Percentiles rank a stretch among this genome's conserved stretches.
These are phyloP conservation scores for Enoplosus armatus DNA, from an alignment of 2,797 vertebrate genomes.

Conservation along the genomic window DNA sequence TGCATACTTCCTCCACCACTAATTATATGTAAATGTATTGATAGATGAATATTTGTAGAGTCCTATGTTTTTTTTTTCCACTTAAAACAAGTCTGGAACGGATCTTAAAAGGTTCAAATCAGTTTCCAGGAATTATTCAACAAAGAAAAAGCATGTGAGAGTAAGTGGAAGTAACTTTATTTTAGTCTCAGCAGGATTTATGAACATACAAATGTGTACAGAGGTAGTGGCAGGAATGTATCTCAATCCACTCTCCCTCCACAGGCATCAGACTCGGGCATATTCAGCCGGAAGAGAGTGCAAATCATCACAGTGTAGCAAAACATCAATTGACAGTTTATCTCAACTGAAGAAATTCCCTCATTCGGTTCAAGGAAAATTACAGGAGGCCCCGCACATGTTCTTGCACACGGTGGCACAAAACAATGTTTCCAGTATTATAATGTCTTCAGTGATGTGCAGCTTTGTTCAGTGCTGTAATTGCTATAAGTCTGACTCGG, in stretches of 20 bases:
- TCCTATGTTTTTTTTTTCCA: too few relatives aligned
- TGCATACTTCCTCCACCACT: not conserved
- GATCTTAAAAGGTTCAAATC: not conserved
- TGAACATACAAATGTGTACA: conserved; percentile 72
- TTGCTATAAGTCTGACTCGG: conserved; percentile 10
- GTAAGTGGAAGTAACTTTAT: conserved; percentile 75
- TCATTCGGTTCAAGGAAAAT: conserved; percentile 40
- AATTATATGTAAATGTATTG: not conserved
- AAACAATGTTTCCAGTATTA: conserved; percentile 43
- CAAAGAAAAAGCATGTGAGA: conserved; percentile 27
- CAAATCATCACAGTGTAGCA: conserved; percentile 81
- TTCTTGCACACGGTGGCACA: conserved; percentile 36
- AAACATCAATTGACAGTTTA: conserved; percentile 84
- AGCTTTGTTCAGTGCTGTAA: conserved; percentile 28
- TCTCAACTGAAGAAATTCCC: conserved; percentile 47
- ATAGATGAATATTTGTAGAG: not conserved
- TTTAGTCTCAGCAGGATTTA: conserved; percentile 85
- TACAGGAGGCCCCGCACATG: conserved; percentile 1
- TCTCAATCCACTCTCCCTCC: conserved; percentile 63
- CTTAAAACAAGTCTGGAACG: too few relatives aligned
- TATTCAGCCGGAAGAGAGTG: conserved; percentile 70
- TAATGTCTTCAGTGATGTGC: conserved; percentile 24
- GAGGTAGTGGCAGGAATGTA: conserved; percentile 84
- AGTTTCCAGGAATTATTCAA: conserved; percentile 2
- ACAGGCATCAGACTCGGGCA: conserved; percentile 38